These are phyloP conservation scores for Fistularia tabacaria DNA, from an alignment of 2,797 vertebrate species.

Conservation along the genomic window DNA sequence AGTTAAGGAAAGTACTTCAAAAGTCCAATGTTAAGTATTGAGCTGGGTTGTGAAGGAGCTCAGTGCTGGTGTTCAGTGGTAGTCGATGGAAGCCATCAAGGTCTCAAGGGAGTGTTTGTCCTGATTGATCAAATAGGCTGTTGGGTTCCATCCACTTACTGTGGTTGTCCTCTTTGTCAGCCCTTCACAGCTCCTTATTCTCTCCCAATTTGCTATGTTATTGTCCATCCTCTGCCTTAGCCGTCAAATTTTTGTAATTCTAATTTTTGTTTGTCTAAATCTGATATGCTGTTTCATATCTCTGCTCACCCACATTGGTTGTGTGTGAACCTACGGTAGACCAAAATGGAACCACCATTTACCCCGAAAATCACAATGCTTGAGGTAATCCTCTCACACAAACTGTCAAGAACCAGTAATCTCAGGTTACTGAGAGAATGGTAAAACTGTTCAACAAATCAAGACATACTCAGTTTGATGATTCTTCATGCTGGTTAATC, in stretches of 20 bases:
- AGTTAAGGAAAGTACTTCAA: too few species aligned
- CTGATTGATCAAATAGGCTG: slow-evolving; percentile 53
- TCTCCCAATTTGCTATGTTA: too few species aligned
- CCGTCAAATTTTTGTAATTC: not conserved
- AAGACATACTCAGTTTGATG: too few species aligned
- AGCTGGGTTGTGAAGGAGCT: slow-evolving; percentile 14
- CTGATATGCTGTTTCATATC: not conserved
- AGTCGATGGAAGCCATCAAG: slow-evolving; percentile 38
- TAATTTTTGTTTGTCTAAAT: not conserved
- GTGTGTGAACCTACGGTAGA: too few species aligned
- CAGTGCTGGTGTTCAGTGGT: slow-evolving; percentile 20
- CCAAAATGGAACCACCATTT: too few species aligned
- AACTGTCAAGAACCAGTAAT: not conserved
- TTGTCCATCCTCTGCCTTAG: too few species aligned
- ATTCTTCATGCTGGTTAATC: too few species aligned
- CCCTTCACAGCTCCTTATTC: slow-evolving; percentile 7
- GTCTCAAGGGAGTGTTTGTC: slow-evolving; percentile 46
- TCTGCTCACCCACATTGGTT: not conserved
- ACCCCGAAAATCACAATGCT: too few species aligned
- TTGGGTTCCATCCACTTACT: slow-evolving; percentile 29
- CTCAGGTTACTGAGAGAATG: not conserved
- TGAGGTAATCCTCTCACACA: too few species aligned
- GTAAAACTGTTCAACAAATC: too few species aligned
- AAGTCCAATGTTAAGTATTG: not conserved
- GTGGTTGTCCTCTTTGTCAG: slow-evolving; percentile 18